Base-by-base conservation (phyloP, 2,888 invertebrate genomes). In the Drepanosiphum platanoidis region DNA sequence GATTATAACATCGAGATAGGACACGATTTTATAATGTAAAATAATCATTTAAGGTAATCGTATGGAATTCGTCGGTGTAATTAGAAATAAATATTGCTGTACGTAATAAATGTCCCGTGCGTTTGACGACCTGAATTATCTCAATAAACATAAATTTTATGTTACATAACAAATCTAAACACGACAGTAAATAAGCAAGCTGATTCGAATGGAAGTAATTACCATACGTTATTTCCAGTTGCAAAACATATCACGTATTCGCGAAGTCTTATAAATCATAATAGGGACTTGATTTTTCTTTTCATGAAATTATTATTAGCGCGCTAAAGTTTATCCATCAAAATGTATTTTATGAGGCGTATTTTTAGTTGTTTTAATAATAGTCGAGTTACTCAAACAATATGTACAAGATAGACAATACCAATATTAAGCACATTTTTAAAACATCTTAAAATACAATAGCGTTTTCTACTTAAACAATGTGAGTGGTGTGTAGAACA, bases 21-120 rank as follows among this genome's bases (percentile, higher is more conserved):
- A 79, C 46, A 79, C n/a, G 34, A 79, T 68, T 66, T 46, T 68
- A 79, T 32, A 42, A 66, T n/a, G 8, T 77, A 77, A 64, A 74
- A 66, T 46, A 34, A 70, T 58, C 27, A 36, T 79, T 66, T 52
- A 27, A 70, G 1, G 68, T 34, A 18, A 36, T 7, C 52, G 9
- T 9, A 52, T 15, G n/a, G n/a, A 36, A 34, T 34, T 52, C 27
- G n/a, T 58, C 18, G 27, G 34, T 80, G 30, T 13, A 66, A 42
- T 66, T 66, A 66, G 11, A 42, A 66, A 66, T 79, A 32, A 32
- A 5, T 66, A 46, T 64, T 66, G n/a, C n/a, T 46, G 27, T 66
- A 64, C 64, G n/a, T n/a, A 32, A 78, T 39, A 42, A 64, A 42
- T 22, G 22, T 61, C 13, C 27, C 9, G 27, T 30, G 39, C 9